Percentiles rank a stretch among this genome's conserved stretches.
These are phyloP conservation scores for Zaprionus capensis DNA, from an alignment of 1,140 invertebrate species.

Conservation along the genomic window DNA sequence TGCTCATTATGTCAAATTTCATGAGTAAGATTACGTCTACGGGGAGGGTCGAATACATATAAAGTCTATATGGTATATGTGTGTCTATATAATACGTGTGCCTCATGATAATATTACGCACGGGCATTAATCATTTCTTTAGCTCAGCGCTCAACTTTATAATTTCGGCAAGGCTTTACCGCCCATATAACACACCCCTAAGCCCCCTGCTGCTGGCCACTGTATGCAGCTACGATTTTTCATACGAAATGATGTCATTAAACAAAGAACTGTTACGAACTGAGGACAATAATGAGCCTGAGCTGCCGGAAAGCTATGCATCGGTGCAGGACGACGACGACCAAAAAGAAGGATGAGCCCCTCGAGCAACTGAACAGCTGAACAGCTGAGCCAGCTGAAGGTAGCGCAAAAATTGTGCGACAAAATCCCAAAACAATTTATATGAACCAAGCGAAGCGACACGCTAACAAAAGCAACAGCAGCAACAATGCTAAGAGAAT, in stretches of 20 bases:
- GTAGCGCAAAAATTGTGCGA: constrained; percentile 55
- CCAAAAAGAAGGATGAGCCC: background rate
- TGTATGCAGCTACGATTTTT: constrained; percentile 74
- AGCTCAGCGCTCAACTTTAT: constrained; percentile 67
- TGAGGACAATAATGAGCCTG: constrained; percentile 74
- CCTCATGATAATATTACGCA: constrained; percentile 57
- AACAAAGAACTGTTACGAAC: constrained; percentile 74
- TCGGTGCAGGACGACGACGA: constrained; percentile 37
- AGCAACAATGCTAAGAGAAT: constrained; percentile 14
- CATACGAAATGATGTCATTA: constrained; percentile 80
- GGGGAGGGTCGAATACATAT: background rate
- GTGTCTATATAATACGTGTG: constrained; percentile 37
- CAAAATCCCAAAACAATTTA: constrained; percentile 80
- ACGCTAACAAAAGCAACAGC: constrained; percentile 35
- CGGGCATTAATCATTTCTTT: constrained; percentile 72
- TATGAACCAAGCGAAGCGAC: constrained; percentile 65
- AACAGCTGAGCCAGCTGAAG: background rate
- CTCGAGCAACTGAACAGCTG: background rate
- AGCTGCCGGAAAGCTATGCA: constrained; percentile 46
- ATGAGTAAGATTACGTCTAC: constrained; percentile 68
- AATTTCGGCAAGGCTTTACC: constrained; percentile 69
- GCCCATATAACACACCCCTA: constrained; percentile 11
- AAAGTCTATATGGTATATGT: constrained; percentile 17
- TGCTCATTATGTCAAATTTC: constrained; percentile 65
- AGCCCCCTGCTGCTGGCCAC: background rate